phyloP scores from a whole-genome alignment of 2,797 vertebrate species.

The Gymnopithys bicolor region DNA sequence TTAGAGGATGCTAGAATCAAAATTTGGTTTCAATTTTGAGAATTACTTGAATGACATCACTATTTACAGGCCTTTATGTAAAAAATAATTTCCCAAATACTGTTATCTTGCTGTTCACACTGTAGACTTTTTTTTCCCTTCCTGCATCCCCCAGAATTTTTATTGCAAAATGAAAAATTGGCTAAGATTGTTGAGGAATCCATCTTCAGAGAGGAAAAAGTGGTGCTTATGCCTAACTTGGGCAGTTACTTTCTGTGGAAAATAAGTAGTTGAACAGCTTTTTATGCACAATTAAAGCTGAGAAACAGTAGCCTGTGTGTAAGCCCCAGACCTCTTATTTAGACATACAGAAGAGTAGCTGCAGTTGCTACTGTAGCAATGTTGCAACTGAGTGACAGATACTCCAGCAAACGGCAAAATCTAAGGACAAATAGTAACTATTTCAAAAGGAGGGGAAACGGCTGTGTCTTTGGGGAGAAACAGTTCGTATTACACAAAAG shows the following conservation, averaged over 20 bases:
- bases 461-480: neutral
- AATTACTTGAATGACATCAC: neutral
- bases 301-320: neutral
- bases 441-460: neutral
- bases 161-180: neutral
- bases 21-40: neutral
- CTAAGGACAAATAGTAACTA: neutral
- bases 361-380: neutral
- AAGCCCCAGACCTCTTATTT: neutral
- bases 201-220: neutral
- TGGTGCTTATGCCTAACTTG: neutral
- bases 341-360: neutral
- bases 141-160: neutral
- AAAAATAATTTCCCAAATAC: neutral
- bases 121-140: neutral
- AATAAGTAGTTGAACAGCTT: neutral
- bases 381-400: neutral
- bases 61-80: neutral
- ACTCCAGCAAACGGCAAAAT: neutral
- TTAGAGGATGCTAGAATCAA: neutral
- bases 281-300: neutral
- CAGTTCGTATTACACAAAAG: neutral
- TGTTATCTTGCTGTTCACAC: neutral
- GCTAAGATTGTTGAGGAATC: neutral
- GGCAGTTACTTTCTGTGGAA: neutral